Conservation (phyloP, 2,888 invertebrate genomes). For the Troides oblongomaculatus region DNA sequence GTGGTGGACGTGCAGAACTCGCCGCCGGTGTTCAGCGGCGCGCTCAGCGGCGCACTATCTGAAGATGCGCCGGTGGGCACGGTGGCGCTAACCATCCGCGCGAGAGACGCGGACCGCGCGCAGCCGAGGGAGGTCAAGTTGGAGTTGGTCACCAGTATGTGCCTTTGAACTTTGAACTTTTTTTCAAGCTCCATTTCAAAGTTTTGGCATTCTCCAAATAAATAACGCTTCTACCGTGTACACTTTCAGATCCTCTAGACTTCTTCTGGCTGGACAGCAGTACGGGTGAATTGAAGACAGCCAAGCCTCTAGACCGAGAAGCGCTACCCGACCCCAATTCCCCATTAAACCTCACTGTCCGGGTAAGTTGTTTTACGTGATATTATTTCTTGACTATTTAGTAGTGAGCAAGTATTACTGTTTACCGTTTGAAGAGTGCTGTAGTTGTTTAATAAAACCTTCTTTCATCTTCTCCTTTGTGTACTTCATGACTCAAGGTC, state of each 20-base stretch:
- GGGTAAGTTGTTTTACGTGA: conserved; percentile 66
- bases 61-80: conserved; percentile 93
- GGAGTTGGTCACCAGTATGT: conserved; percentile 87
- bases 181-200: no score
- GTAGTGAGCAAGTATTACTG: no score
- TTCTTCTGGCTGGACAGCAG: conserved; percentile 90
- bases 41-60: conserved; percentile 87
- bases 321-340: conserved; percentile 89
- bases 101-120: conserved; percentile 91
- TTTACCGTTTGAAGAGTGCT: no score
- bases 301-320: conserved; percentile 91
- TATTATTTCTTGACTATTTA: no score
- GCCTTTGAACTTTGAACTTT: no score
- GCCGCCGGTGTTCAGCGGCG: conserved; percentile 90
- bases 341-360: conserved; percentile 86
- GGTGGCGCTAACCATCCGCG: conserved; percentile 87
- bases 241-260: conserved; percentile 87
- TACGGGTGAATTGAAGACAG: conserved; percentile 90
- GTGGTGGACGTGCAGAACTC: conserved; percentile 93
- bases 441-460: no score
- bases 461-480: no score
- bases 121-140: conserved; percentile 88
- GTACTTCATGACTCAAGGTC: no score
- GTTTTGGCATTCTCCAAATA: no score
- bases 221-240: no score